phyloP scores from a whole-genome alignment of 2,797 vertebrate species.

The Malurus splendens region DNA sequence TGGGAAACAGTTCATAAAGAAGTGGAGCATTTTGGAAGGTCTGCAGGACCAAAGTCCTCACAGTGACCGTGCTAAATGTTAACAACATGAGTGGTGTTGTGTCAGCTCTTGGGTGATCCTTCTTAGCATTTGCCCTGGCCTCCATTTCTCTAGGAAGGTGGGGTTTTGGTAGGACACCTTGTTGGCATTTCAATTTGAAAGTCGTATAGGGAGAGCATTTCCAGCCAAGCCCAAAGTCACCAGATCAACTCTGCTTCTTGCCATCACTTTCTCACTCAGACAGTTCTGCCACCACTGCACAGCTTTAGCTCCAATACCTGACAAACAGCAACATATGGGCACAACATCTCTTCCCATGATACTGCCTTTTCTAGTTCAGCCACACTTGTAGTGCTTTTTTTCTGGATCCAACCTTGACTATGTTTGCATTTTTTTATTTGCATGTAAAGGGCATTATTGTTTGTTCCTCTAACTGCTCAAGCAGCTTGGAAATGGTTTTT shows the following conservation, averaged over 20 bases:
- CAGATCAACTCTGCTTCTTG: background rate
- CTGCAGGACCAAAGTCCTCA: background rate
- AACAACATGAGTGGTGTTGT: fast-evolving
- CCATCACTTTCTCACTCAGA: background rate
- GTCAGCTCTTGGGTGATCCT: background rate
- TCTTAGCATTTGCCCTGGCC: background rate
- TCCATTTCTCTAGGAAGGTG: background rate
- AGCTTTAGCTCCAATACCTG: background rate
- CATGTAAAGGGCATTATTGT: background rate
- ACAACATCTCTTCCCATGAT: fast-evolving
- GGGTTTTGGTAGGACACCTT: background rate
- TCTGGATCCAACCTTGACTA: background rate
- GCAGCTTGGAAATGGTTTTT: background rate
- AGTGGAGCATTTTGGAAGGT: background rate
- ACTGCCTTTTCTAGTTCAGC: background rate
- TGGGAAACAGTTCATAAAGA: background rate
- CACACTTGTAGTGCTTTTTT: background rate
- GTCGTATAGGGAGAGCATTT: background rate
- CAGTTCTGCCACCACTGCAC: background rate
- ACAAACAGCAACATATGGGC: fast-evolving
- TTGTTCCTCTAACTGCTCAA: background rate
- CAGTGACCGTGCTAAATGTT: background rate
- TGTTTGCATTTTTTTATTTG: background rate
- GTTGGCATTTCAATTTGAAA: background rate
- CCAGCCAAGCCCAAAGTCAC: background rate